Evolutionary conservation across 2,797 vertebrate genomes (phyloP), one percentile per base, ranked within the genome.

Genomic region (Meda fulgida): DNA sequence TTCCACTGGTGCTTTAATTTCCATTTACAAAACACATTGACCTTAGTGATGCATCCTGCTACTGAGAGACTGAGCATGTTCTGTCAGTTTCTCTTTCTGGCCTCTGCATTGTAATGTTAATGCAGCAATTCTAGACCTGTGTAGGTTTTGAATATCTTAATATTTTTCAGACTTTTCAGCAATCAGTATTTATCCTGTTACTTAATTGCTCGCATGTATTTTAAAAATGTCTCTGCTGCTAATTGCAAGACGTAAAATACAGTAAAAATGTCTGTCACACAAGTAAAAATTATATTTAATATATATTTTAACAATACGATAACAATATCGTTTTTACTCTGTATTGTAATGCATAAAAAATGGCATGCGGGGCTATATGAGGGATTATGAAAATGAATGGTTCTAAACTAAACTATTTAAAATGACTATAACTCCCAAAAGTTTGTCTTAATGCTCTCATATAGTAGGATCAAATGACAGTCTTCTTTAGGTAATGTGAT

Each of bases 1-100:
- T 40, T 75, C 69, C 46, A 83, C 73, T 79, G 73, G 66, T 53
- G 66, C 75, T 79, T 83, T 83, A 78, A 77, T 63, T 78, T 86
- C 46, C 36, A 75, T 43, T 70, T 83, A 31, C 29, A 51, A 84
- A 77, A 40, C 72, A 77, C 63, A 43, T 69, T 84, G 73, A 78
- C 31, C 48, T 58, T 4, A 21, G 60, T 84, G 72, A 55, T 72
- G 40, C 31, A 76, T 75, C 40, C 70, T 65, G 26, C 29, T 38
- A 65, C 71, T 83, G 78, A 67, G 78, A 80, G 78, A 48, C 53
- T 60, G 21, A 83, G 58, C 71, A 66, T 36, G 58, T 51, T 18
- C 5, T 48, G 43, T 73, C 63, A 65, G 36, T 70, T 48, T 71
- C 23, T 38, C 7, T 78, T 21, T 58, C 55, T 82, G 21, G 58